Evolutionary conservation across 2,888 invertebrate genomes (phyloP).

Genomic region (Timema cristinae): DNA sequence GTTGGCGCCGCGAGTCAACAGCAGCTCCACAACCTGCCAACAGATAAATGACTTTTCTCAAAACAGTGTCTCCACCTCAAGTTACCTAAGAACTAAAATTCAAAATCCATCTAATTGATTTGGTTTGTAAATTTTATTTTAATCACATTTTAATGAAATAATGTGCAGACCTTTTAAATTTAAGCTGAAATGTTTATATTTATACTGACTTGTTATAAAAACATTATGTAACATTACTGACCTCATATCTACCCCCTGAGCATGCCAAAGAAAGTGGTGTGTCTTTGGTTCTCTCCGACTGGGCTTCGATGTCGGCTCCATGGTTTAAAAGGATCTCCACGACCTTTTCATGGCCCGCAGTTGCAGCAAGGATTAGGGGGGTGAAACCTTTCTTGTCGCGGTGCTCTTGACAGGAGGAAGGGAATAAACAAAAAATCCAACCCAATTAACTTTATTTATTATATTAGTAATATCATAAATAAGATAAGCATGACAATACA

Average conservation of each 20-base stretch:
- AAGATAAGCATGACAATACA: too few species aligned
- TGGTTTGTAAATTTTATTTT: too few species aligned
- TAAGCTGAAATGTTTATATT: too few species aligned
- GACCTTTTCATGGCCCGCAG: constrained; percentile 89
- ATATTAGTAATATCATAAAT: too few species aligned
- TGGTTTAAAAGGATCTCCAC: constrained; percentile 91
- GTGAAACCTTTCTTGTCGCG: constrained; percentile 99
- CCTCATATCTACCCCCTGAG: constrained; percentile 94
- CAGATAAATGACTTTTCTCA: constrained; percentile 14
- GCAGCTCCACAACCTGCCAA: constrained; percentile 74
- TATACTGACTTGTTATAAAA: too few species aligned
- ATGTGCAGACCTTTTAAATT: too few species aligned
- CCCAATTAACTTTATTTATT: too few species aligned
- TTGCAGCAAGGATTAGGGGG: constrained; percentile 93
- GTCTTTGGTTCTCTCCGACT: constrained; percentile 98
- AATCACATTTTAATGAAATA: too few species aligned
- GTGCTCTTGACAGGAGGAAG: constrained; percentile 61
- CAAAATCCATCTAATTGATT: too few species aligned
- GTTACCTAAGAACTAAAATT: too few species aligned
- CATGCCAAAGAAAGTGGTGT: constrained; percentile 96
- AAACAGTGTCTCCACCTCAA: background rate
- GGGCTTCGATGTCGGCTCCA: constrained; percentile 97
- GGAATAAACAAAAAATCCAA: background rate
- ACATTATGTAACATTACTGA: constrained; percentile 34
- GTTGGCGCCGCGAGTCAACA: constrained; percentile 86